Conservation (phyloP, 2,888 invertebrate species). For the Argynnis bischoffii region DNA sequence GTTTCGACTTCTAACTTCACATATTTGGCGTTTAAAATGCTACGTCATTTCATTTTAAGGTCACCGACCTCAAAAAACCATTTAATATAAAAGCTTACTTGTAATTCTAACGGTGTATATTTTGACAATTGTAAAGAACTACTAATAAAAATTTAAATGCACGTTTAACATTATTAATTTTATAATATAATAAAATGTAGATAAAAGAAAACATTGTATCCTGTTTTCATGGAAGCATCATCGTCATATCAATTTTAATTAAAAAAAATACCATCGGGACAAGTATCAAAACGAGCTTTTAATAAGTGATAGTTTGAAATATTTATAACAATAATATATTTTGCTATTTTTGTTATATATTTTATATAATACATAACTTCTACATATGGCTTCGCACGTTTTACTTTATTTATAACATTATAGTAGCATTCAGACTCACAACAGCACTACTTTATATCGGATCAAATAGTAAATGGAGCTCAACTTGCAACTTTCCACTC, state of each 20-base stretch:
- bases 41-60: constrained; percentile 30
- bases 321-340: constrained; percentile 3
- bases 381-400: too few relatives aligned
- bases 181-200: constrained; percentile 7
- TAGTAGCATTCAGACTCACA: too few relatives aligned
- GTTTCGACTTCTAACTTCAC: constrained; percentile 26
- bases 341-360: not conserved
- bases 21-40: constrained; percentile 30
- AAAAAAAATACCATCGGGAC: constrained; percentile 2
- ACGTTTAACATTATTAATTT: not conserved
- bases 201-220: constrained; percentile 9
- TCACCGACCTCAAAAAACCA: constrained; percentile 29
- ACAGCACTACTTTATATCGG: too few relatives aligned
- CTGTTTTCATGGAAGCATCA: constrained; percentile 13
- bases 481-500: too few relatives aligned
- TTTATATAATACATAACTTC: too few relatives aligned
- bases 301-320: not conserved
- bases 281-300: not conserved
- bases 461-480: too few relatives aligned
- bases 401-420: too few relatives aligned
- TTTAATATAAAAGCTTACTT: constrained; percentile 33
- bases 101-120: constrained; percentile 25
- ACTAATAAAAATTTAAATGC: constrained; percentile 16
- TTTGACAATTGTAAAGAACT: constrained; percentile 30
- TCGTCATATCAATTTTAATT: constrained; percentile 14